These are phyloP conservation scores for Poeciliopsis paucimaculata DNA, from an alignment of 2,797 vertebrate species.

Conservation along the genomic window DNA sequence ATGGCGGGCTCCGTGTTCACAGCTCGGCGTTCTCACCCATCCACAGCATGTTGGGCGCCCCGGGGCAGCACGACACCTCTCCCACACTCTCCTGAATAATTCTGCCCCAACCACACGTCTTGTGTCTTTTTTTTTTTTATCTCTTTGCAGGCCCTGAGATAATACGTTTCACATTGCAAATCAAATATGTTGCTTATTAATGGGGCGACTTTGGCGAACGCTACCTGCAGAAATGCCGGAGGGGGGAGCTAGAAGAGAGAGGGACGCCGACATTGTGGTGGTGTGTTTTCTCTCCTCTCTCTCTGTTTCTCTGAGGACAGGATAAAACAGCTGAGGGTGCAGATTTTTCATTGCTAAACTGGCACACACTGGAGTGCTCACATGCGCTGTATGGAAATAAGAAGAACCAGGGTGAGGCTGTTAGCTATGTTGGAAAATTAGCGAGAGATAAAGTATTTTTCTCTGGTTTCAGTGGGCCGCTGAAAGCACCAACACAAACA, in stretches of 20 bases:
- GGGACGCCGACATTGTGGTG: constrained; percentile 55
- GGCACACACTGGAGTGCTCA: constrained; percentile 55
- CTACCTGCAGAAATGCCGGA: constrained; percentile 80
- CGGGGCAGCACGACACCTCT: constrained; percentile 77
- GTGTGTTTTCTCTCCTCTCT: constrained; percentile 39
- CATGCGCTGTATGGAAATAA: constrained; percentile 60
- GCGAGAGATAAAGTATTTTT: constrained; percentile 9
- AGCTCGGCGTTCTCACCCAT: constrained; percentile 75
- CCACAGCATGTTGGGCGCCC: constrained; percentile 72
- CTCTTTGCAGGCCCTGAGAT: constrained; percentile 57
- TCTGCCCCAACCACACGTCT: constrained; percentile 67
- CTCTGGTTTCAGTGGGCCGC: background rate
- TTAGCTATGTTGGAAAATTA: constrained; percentile 59
- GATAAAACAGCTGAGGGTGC: constrained; percentile 79
- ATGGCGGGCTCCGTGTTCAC: constrained; percentile 61
- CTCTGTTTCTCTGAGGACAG: constrained; percentile 48
- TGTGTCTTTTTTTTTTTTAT: constrained; percentile 22
- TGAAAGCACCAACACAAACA: constrained; percentile 29
- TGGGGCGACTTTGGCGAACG: constrained; percentile 77
- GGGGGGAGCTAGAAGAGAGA: constrained; percentile 57
- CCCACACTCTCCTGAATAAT: constrained; percentile 74
- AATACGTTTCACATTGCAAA: constrained; percentile 71
- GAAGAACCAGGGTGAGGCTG: constrained; percentile 50
- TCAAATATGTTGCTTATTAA: constrained; percentile 88
- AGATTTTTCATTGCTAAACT: constrained; percentile 77